Percentiles rank a stretch among this genome's conserved stretches.
Evolutionary conservation across 2,797 vertebrate species (phyloP).

Genomic region (Erpetoichthys calabaricus): DNA sequence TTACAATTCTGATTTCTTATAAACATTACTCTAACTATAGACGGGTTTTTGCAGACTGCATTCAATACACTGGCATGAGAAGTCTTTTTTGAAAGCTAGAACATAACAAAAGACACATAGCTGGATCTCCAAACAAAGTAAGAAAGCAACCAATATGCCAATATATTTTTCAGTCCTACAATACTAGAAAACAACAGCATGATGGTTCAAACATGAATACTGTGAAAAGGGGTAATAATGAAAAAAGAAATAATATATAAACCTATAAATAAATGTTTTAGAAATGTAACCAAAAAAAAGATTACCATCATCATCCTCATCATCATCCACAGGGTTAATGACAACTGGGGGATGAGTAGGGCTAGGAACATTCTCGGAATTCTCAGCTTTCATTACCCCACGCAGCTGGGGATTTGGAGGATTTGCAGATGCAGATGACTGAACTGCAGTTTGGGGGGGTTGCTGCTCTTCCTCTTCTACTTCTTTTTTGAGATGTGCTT

Average conservation of each 20-base stretch:
- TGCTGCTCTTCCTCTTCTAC: conserved; percentile 45
- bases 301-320: conserved; percentile 80
- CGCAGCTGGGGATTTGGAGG: conserved; percentile 70
- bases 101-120: no score
- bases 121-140: no score
- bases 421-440: conserved; percentile 46
- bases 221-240: not conserved
- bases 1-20: no score
- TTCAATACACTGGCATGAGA: no score
- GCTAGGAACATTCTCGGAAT: conserved; percentile 80
- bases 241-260: not conserved
- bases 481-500: conserved; percentile 20
- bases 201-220: no score
- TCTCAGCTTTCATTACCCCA: conserved; percentile 78
- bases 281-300: not conserved
- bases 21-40: no score
- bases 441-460: conserved; percentile 43
- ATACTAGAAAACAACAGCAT: no score
- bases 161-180: no score
- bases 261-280: not conserved
- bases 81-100: no score
- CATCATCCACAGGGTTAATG: conserved; percentile 86
- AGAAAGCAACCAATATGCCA: no score
- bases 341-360: conserved; percentile 92
- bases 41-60: no score